These are phyloP conservation scores for Didymodactylos carnosus DNA, from an alignment of 2,888 invertebrate genomes.

Conservation along the genomic window DNA sequence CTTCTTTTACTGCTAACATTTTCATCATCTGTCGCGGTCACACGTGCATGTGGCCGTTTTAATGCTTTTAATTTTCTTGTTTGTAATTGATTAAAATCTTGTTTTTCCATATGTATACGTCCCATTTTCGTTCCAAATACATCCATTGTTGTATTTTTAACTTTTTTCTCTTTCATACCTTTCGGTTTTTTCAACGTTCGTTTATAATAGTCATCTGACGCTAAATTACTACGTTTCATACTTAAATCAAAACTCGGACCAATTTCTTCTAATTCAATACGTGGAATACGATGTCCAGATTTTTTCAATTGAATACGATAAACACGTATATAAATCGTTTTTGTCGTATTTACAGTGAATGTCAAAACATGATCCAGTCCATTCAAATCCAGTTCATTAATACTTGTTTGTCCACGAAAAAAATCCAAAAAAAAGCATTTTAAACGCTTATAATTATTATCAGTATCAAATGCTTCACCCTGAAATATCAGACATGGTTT, in stretches of 20 bases:
- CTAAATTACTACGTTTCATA: slow-evolving; percentile 63
- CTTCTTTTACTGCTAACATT: no score
- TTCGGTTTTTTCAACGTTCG: slow-evolving; percentile 26
- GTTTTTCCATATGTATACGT: slow-evolving; percentile 73
- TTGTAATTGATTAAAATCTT: slow-evolving; percentile 61
- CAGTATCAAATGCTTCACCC: slow-evolving; percentile 69
- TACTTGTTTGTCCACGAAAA: slow-evolving; percentile 58
- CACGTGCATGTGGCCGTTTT: slow-evolving; percentile 47
- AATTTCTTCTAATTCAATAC: slow-evolving; percentile 75
- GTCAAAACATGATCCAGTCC: slow-evolving; percentile 79
- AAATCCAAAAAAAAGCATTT: slow-evolving; percentile 71
- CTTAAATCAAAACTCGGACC: slow-evolving; percentile 75
- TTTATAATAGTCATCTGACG: slow-evolving; percentile 56
- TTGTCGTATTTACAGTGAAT: slow-evolving; percentile 60
- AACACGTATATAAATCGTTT: slow-evolving; percentile 50
- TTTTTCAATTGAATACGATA: slow-evolving; percentile 37
- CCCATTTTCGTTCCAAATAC: slow-evolving; percentile 69
- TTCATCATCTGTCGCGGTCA: no score
- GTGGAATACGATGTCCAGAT: slow-evolving; percentile 65
- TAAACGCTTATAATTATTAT: slow-evolving; percentile 53
- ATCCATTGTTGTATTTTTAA: slow-evolving; percentile 74
- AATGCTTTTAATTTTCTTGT: slow-evolving; percentile 35
- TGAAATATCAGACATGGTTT: slow-evolving; percentile 79
- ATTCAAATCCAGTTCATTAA: slow-evolving; percentile 60
- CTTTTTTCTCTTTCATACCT: slow-evolving; percentile 43